Evolutionary conservation across 2,113 vertebrate species (phyloP).

Genomic region (Zingel zingel): DNA sequence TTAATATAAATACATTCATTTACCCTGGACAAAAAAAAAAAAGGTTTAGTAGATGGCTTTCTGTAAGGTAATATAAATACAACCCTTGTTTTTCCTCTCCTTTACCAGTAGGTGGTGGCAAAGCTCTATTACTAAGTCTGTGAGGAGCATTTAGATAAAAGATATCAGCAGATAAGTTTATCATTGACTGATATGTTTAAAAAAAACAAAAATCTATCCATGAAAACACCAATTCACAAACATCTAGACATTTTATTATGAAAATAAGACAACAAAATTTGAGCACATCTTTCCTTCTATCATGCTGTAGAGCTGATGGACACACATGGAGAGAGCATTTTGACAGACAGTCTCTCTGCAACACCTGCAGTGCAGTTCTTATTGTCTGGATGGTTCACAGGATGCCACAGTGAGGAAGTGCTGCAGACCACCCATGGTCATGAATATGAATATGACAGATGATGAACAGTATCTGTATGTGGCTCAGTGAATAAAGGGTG

Average conservation of each 20-base stretch:
- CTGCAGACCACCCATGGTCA: conserved; percentile 25
- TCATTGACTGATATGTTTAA: neutral
- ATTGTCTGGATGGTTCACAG: conserved; percentile 42
- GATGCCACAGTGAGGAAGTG: conserved; percentile 42
- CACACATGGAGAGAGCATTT: conserved; percentile 31
- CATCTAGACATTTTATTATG: conserved; percentile 83
- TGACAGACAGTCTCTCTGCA: conserved; percentile 57
- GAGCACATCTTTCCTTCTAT: conserved; percentile 78
- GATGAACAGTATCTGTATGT: conserved; percentile 32
- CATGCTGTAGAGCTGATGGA: conserved; percentile 73
- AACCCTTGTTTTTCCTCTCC: neutral
- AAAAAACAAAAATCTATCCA: neutral
- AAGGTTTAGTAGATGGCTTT: neutral
- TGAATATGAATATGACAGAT: conserved; percentile 34
- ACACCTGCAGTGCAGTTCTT: conserved; percentile 49
- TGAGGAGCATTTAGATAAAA: neutral
- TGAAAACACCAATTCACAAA: conserved; percentile 49
- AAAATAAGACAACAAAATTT: conserved; percentile 85
- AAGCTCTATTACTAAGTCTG: neutral
- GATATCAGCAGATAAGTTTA: neutral
- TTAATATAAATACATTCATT: neutral
- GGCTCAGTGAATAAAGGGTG: conserved; percentile 48
- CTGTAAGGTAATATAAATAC: neutral
- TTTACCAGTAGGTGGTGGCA: conserved; percentile 48
- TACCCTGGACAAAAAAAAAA: neutral